Base-by-base conservation (phyloP, 2,888 invertebrate genomes). In the Heliconius charithonia region DNA sequence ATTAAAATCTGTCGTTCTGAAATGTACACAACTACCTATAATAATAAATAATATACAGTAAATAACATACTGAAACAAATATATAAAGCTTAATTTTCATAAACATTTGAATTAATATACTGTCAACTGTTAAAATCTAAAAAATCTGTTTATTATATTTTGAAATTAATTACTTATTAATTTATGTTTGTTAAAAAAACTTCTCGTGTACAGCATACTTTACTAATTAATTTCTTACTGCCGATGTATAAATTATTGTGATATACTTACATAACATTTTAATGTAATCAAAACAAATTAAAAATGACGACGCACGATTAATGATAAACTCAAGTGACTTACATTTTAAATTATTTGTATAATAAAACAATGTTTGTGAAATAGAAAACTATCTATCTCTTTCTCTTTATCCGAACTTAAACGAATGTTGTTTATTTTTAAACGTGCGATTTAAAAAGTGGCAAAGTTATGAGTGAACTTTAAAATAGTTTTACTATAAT, bases 401-500 rank as follows among this genome's bases (percentile, higher is more conserved):
- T 25, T 67, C 67, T 67, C 22, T 4, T n/a, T n/a, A 41, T 41
- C 13, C 37, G 67, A 67, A 67, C 37, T 67, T 41, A 37, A n/a
- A 67, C 67, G 67, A 67, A 41, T 41, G 37, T 41, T 67, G 67
- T 67, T 67, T 67, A 67, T 67, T 67, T 67, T 67, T 67, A 71
- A 56, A n/a, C 51, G 37, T 62, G 63, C 63, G 73, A 63, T 37
- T 62, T 41, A 27, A 74, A n/a, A 63, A 74, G 51, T 76, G 76
- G 69, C 69, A 76, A 73, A 71, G n/a, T 59, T 76, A 77, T 75
- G 77, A 41, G 74, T 75, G 77, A 79, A 77, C 32, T 78, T 78
- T 73, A 75, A 63, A 67, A 69, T 79, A 81, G 81, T 85, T 86
- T 87, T 90, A 92, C 88, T 90, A 92, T 89, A 91, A 91, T 94